A percentile compares a stretch with the other conserved stretches of the same genome.
Conservation (phyloP, 2,797 vertebrate genomes). For the Platyrinchus mystaceus region DNA sequence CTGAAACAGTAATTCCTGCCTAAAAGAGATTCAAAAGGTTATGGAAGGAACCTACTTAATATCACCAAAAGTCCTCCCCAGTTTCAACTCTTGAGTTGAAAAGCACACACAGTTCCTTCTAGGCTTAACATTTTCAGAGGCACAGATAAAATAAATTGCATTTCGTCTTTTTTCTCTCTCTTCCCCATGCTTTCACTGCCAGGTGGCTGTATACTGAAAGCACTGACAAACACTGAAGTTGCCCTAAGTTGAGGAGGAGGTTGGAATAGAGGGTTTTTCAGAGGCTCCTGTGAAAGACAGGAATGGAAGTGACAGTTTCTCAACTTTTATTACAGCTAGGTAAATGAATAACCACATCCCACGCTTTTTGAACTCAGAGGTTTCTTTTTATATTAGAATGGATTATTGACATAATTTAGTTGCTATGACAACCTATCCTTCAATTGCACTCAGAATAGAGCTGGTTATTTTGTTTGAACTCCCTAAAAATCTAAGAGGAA, state of each 20-base stretch:
- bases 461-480: neutral
- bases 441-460: neutral
- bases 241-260: conserved; percentile 13
- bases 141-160: neutral
- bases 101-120: neutral
- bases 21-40: neutral
- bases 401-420: conserved; percentile 43
- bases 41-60: neutral
- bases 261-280: neutral
- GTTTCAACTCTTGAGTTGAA: neutral
- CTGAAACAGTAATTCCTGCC: neutral
- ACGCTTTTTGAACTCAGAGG: conserved; percentile 34
- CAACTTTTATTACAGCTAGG: conserved; percentile 32
- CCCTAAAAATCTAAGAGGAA: neutral
- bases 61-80: neutral
- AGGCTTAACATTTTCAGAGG: neutral
- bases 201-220: neutral
- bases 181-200: neutral
- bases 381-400: conserved; percentile 35
- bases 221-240: neutral
- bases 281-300: neutral
- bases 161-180: neutral
- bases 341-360: conserved; percentile 35
- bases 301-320: conserved; percentile 21
- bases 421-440: conserved; percentile 40